phyloP scores from a whole-genome alignment of 2,113 vertebrate species.

The Spermophilus dauricus region DNA sequence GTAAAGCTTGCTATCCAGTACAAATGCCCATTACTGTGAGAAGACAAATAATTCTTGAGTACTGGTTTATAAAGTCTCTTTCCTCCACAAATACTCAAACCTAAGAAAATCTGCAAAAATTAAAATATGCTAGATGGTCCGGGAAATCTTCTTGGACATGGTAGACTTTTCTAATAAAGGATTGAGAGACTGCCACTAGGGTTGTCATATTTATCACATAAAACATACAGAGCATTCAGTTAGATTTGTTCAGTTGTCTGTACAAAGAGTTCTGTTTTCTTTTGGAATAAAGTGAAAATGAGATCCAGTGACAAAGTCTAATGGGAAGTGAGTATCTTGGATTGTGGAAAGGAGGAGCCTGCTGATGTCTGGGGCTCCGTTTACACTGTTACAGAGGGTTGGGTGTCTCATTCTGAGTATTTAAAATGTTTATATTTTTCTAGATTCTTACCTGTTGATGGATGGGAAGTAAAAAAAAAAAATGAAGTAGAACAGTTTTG shows the following conservation, averaged over 20 bases:
- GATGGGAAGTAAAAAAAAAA: background rate
- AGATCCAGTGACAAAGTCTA: background rate
- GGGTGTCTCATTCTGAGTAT: background rate
- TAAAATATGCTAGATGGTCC: background rate
- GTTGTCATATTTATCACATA: slow-evolving; percentile 1
- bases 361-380: background rate
- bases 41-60: slow-evolving; percentile 51
- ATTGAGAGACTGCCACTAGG: background rate
- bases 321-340: background rate
- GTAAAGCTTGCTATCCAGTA: slow-evolving; percentile 49
- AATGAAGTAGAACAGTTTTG: background rate
- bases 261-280: background rate
- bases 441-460: background rate
- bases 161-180: background rate
- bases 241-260: background rate
- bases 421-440: background rate
- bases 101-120: background rate
- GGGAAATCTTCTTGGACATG: background rate
- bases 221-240: background rate
- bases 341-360: background rate
- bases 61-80: slow-evolving; percentile 76
- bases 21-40: background rate
- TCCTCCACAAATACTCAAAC: slow-evolving; percentile 55
- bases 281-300: slow-evolving; percentile 16
- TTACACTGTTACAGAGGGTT: background rate